phyloP scores from a whole-genome alignment of 2,113 vertebrate genomes.

The Strix aluco region DNA sequence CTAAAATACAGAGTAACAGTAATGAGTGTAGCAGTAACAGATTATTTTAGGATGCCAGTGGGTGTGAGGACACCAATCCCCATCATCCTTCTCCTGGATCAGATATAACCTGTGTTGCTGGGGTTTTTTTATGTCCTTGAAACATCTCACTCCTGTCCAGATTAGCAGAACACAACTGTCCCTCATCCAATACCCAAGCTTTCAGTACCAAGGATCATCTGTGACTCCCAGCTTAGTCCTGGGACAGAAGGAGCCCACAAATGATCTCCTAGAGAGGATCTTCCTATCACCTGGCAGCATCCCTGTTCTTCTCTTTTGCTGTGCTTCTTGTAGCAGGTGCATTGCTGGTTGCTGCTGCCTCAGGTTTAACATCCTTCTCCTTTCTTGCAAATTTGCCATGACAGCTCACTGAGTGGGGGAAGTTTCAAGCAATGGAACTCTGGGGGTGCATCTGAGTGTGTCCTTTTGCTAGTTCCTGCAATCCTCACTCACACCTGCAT shows the following conservation, averaged over 20 bases:
- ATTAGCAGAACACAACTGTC: not conserved
- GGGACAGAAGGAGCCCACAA: not conserved
- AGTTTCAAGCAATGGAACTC: not conserved
- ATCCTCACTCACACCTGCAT: not conserved
- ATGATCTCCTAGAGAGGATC: not conserved
- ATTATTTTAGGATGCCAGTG: constrained; percentile 31
- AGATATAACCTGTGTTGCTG: constrained; percentile 19
- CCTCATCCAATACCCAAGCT: not conserved
- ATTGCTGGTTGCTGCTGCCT: not conserved
- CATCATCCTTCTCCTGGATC: not conserved
- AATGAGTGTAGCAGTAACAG: not conserved
- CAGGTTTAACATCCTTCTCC: not conserved
- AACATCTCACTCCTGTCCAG: not conserved
- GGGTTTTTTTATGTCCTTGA: not conserved
- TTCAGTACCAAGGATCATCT: not conserved
- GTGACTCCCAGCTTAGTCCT: not conserved
- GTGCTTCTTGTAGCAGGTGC: not conserved
- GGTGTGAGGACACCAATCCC: constrained; percentile 17
- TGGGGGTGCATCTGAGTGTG: not conserved
- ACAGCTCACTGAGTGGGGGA: not conserved
- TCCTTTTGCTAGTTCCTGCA: not conserved
- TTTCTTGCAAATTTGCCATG: not conserved
- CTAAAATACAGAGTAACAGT: not conserved
- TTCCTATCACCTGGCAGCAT: not conserved
- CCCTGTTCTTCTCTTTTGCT: not conserved